Evolutionary conservation across 2,888 invertebrate genomes (phyloP).

Genomic region (Punctoribates punctum): DNA sequence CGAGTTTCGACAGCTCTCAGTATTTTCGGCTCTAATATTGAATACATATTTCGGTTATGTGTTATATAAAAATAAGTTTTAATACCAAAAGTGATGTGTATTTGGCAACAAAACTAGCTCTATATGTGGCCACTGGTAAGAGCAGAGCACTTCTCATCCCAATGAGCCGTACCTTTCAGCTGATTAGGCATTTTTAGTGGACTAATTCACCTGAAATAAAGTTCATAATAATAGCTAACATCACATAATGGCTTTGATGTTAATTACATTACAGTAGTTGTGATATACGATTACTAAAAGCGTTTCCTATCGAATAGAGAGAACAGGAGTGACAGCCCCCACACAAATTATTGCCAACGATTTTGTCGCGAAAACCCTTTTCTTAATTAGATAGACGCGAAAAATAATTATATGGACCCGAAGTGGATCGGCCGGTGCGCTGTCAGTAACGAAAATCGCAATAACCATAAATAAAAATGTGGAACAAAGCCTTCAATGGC

Average conservation of each 20-base stretch:
- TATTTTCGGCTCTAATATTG: slow-evolving; percentile 28
- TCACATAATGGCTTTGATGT: slow-evolving; percentile 30
- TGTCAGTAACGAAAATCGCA: neutral
- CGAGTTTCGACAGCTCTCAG: slow-evolving; percentile 27
- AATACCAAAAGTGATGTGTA: neutral
- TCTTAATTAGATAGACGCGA: slow-evolving; percentile 36
- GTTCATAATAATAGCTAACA: slow-evolving; percentile 27
- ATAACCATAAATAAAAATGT: slow-evolving; percentile 34
- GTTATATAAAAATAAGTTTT: neutral
- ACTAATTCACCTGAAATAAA: slow-evolving; percentile 1
- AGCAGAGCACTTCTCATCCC: neutral
- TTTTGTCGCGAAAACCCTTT: slow-evolving; percentile 38
- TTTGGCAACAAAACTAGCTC: slow-evolving; percentile 35
- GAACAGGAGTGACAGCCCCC: neutral
- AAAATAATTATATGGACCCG: neutral
- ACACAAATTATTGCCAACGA: slow-evolving; percentile 35
- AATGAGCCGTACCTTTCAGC: slow-evolving; percentile 29
- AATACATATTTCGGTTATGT: neutral
- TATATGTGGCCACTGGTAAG: slow-evolving; percentile 20
- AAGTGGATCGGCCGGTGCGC: neutral
- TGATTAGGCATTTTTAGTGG: slow-evolving; percentile 33
- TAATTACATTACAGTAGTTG: slow-evolving; percentile 37
- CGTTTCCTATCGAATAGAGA: slow-evolving; percentile 2
- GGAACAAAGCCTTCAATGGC: neutral
- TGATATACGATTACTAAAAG: slow-evolving; percentile 32